Conservation (phyloP, 1,140 invertebrate species). For the Drosophila kepulauana region DNA sequence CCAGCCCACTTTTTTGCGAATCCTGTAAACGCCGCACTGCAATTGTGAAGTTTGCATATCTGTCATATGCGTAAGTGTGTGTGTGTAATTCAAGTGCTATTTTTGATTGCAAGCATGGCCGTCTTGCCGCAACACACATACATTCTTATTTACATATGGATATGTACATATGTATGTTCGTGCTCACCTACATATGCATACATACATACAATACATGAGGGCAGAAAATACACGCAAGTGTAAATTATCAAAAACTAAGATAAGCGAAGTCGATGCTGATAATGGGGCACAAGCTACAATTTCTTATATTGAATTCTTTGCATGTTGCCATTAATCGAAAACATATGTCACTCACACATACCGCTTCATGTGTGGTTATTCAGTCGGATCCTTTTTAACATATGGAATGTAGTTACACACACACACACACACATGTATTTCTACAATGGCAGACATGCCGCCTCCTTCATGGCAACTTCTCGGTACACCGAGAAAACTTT, state of each 20-base stretch:
- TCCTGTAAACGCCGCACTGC: neutral
- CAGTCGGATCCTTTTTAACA: constrained; percentile 27
- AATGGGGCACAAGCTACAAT: constrained; percentile 14
- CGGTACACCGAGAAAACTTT: constrained; percentile 55
- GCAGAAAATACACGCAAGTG: constrained; percentile 24
- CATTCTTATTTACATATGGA: constrained; percentile 9
- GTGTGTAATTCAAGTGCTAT: constrained; percentile 35
- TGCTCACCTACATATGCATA: no score
- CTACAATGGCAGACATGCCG: constrained; percentile 32
- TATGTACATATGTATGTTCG: neutral
- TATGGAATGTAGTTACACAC: constrained; percentile 13
- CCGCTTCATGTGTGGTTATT: neutral
- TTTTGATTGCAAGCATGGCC: constrained; percentile 45
- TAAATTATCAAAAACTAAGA: constrained; percentile 27
- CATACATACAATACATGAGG: neutral
- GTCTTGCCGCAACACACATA: neutral
- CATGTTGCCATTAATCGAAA: neutral
- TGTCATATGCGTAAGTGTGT: neutral
- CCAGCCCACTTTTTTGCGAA: neutral
- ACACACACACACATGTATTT: constrained; percentile 20
- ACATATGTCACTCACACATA: constrained; percentile 23
- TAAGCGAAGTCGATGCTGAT: constrained; percentile 39
- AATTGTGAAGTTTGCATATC: neutral
- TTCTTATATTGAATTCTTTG: constrained; percentile 11
- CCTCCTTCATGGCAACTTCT: constrained; percentile 35